Evolutionary conservation across 1,140 invertebrate genomes (phyloP), one percentile per base, ranked within the genome.

Genomic region (Papilio polyxenes): DNA sequence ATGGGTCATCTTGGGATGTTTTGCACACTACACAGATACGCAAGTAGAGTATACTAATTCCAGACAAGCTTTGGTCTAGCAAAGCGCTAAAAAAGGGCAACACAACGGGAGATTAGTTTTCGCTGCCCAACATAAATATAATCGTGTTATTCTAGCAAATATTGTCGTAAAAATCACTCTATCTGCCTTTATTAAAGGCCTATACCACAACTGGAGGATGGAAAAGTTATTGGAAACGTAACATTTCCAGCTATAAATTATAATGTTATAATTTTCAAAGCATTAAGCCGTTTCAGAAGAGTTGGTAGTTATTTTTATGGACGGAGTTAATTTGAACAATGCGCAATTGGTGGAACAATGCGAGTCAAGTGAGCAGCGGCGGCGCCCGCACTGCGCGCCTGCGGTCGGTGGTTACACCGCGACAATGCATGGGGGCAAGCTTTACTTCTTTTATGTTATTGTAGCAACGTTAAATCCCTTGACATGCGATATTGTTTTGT

Each of bases 341-440:
- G 75, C 20, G 75, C 75, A 77, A 77, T 77, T 77, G 75, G 75
- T 51, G 7, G 75, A 77, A 77, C 75, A 77, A 77, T 77, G 75
- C 8, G 10, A 48, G 44, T 48, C 17, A 40, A 31, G 65, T 75
- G 17, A 17, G 44, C 40, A 75, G 75, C n/a, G 75, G 75, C n/a
- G 75, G 20, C 75, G 75, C 75, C 75, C 75, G 75, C 75, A 77
- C 75, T 23, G 49, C 75, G 31, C 59, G 59, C 13, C 15, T 75
- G 74, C 44, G 74, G 37, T 20, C 44, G 75, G 13, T 49, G 17
- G 20, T 49, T 4, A 11, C 48, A 11, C 48, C 44, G 75, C 44
- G 13, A 20, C 49, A n/a, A 51, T 49, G 44, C 48, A 77, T 77
- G 75, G 49, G 75, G 75, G 75, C 75, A 51, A 31, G 17, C 75